A percentile compares a stretch with the other conserved stretches of the same genome.
These are phyloP conservation scores for Meteorus cinctellus DNA, from an alignment of 2,888 invertebrate species.

Conservation along the genomic window DNA sequence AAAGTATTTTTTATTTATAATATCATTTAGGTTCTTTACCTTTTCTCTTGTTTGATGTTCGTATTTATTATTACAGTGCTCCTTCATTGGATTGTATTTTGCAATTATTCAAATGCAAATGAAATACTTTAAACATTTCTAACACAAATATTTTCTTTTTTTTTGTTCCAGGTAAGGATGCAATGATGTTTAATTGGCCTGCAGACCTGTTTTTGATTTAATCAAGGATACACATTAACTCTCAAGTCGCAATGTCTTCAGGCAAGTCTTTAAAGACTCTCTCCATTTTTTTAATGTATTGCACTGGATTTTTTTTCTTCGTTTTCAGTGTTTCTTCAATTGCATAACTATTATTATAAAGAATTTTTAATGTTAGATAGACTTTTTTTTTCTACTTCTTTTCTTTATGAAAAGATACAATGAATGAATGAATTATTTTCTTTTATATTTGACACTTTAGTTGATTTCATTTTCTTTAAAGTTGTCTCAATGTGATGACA, in stretches of 20 bases:
- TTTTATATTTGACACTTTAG: background rate
- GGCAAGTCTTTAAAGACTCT: slow-evolving; percentile 23
- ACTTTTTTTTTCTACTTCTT: background rate
- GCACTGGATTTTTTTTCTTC: background rate
- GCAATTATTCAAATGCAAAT: slow-evolving; percentile 11
- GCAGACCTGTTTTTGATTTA: slow-evolving; percentile 19
- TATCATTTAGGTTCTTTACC: background rate
- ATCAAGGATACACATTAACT: slow-evolving; percentile 15
- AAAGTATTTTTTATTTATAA: slow-evolving; percentile 11
- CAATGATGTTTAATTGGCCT: slow-evolving; percentile 8
- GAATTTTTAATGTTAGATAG: background rate
- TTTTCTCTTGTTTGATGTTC: background rate
- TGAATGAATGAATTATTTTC: background rate
- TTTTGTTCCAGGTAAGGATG: slow-evolving; percentile 34
- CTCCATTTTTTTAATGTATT: background rate
- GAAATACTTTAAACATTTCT: slow-evolving; percentile 5
- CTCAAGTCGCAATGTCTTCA: slow-evolving; percentile 15
- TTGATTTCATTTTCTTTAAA: background rate
- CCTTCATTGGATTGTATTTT: background rate
- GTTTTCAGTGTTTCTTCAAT: background rate
- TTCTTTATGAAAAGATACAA: background rate
- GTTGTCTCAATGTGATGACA: background rate
- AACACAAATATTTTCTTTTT: slow-evolving; percentile 15
- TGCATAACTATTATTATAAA: background rate
- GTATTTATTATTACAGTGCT: background rate